Evolutionary conservation across 2,888 invertebrate species (phyloP), one percentile per base, ranked within the genome.

Genomic region (Cryptophagus acutangulus): DNA sequence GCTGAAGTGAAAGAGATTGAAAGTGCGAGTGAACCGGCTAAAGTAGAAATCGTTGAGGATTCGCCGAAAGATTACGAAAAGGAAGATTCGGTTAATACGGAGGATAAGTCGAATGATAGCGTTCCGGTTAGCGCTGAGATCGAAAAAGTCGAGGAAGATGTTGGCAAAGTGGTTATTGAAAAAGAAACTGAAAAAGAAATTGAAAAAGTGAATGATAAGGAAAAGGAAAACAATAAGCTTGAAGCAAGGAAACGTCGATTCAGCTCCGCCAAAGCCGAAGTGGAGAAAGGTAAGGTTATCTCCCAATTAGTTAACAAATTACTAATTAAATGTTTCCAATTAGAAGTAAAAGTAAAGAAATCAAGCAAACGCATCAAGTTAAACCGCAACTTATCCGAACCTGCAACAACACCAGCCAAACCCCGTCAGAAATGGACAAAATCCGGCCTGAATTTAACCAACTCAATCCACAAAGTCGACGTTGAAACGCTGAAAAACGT

Each of bases 401-500:
- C 20, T 20, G 20, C 9, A 20, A 20, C 5, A 20, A 20, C 20
- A 20, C 6, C 9, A 20, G 9, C 5, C 9, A 9, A 20, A 20
- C 20, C 20, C 9, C 6, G 5, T 20, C 20, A 20, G 20, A 20
- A 6, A 6, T 20, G 6, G 9, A 20, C 20, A 20, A 20, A 6
- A 20, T 9, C n/a, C 12, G n/a, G 12, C 9, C 26, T 3, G 26
- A 26, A 26, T 12, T n/a, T 4, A 26, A 26, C 3, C 26, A 26
- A 6, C 3, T 3, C 44, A 18, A 33, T 40, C 10, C 51, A 31
- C 30, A 48, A 50, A 30, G 45, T 65, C 25, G 52, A 63, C 42
- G 48, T 63, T 4, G 57, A 60, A n/a, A 45, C 52, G 2, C 52
- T 70, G n/a, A 59, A 58, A 47, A 50, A 52, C n/a, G 49, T 68